Base-by-base conservation (phyloP, 2,888 invertebrate species). In the Pristionchus japonicus region DNA sequence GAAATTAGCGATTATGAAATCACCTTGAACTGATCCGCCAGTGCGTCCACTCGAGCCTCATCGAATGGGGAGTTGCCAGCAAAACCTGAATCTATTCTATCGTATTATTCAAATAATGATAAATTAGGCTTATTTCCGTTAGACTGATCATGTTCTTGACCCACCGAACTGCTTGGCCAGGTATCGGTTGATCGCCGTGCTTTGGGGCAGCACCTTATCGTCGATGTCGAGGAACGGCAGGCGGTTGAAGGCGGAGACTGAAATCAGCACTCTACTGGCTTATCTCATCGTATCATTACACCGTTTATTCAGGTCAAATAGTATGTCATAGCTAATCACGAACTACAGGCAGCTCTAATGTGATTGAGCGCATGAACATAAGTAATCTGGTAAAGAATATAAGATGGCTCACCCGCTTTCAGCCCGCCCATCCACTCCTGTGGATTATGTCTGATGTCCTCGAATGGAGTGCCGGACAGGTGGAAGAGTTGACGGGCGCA, bases 371-470 rank as follows among this genome's bases (percentile, higher is more conserved):
- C n/a, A n/a, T n/a, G n/a, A n/a, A n/a, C n/a, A n/a, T n/a, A n/a
- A n/a, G n/a, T n/a, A n/a, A n/a, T n/a, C n/a, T n/a, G n/a, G n/a
- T n/a, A n/a, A n/a, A n/a, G n/a, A n/a, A n/a, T n/a, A n/a, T n/a
- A n/a, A n/a, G n/a, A n/a, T n/a, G n/a, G n/a, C n/a, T n/a, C n/a
- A n/a, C n/a, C n/a, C n/a, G n/a, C n/a, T n/a, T n/a, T n/a, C n/a
- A n/a, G n/a, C n/a, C n/a, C n/a, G n/a, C n/a, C n/a, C 77, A 77
- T 43, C 77, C 77, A 77, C 77, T 77, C 77, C 43, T 77, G 43
- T 27, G 43, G 43, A 4, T 27, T 27, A 3, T 47, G 43, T 43
- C 77, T n/a, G n/a, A 77, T 43, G 43, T 77, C 77, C 13, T 77
- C 77, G 77, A 77, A 77, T 0, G 77, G 77, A 7, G 77, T 77